A percentile compares a stretch with the other conserved stretches of the same genome.
These are phyloP conservation scores for Bubalus kerabau DNA, from an alignment of 2,113 vertebrate species.

Conservation along the genomic window DNA sequence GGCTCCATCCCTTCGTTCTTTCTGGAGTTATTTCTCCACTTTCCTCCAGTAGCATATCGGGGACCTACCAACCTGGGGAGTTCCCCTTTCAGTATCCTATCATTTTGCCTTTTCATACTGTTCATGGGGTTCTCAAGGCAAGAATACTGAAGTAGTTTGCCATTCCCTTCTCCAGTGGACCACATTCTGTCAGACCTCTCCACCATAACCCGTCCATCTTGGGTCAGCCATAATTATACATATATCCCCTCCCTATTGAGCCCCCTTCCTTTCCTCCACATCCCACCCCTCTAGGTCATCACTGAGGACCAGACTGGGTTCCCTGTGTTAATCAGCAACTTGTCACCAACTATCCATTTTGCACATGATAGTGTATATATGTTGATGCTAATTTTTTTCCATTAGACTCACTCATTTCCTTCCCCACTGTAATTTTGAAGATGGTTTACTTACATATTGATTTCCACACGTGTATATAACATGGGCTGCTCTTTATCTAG, in stretches of 20 bases:
- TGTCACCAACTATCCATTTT: neutral
- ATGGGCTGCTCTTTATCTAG: neutral
- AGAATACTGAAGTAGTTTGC: no score
- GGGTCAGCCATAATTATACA: neutral
- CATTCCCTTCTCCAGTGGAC: no score
- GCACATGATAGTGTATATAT: neutral
- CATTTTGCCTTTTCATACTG: no score
- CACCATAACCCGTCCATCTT: no score
- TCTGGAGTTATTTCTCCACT: no score
- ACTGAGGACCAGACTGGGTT: neutral
- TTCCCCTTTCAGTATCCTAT: no score
- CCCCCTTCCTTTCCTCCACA: neutral
- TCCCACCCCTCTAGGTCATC: neutral
- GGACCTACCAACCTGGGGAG: no score
- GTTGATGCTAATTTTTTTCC: neutral
- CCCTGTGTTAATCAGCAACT: neutral
- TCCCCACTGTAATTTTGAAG: neutral
- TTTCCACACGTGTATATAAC: neutral
- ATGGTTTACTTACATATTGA: neutral
- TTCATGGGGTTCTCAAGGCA: no score
- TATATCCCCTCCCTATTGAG: neutral
- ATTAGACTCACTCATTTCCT: neutral
- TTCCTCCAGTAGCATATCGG: no score
- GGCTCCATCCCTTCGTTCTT: no score
- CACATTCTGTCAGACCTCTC: no score